Evolutionary conservation across 2,113 vertebrate species (phyloP), one percentile per base, ranked within the genome.

Genomic region (Apteryx mantelli): DNA sequence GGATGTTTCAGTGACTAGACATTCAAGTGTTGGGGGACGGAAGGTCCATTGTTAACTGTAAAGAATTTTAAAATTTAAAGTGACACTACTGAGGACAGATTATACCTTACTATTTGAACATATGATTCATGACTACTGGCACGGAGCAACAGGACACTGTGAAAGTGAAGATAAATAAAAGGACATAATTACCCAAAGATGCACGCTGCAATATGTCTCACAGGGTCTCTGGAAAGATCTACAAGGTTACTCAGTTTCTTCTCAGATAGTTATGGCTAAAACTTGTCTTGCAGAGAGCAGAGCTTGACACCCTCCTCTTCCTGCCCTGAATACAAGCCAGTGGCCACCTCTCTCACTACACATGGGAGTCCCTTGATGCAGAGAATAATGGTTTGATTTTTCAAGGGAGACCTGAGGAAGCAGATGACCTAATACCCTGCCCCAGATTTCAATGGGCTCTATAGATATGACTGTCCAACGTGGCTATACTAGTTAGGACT

Each of bases 41-140:
- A 8, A 81, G 79, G 19, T 74, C 69, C 6, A 8, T 24, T 82
- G 56, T 10, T 44, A 89, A 40, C n/a, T 21, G 11, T 53, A 73
- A 95, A 95, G n/a, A 82, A 94, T 84, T 95, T 94, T 80, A 94
- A 56, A 89, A 61, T 83, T 40, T 95, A 44, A 89, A 97, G 80
- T 26, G 65, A 83, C 15, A 19, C 30, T 48, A 66, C 56, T 40
- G 65, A 87, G 90, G 95, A 34, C 24, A 91, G 89, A 96, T 87
- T 71, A 88, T 11, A 78, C 28, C 40, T 77, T 61, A 78, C 76
- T 93, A 89, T 91, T 83, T 86, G 68, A 92, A 65, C 42, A 20
- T 14, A 66, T 52, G 38, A 88, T 69, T 87, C 94, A 94, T 73
- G 63, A 89, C 70, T 73, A 50, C 42, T 58, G n/a, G 34, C 55